Conservation (phyloP, 2,888 invertebrate genomes). For the Chironomus riparius region DNA sequence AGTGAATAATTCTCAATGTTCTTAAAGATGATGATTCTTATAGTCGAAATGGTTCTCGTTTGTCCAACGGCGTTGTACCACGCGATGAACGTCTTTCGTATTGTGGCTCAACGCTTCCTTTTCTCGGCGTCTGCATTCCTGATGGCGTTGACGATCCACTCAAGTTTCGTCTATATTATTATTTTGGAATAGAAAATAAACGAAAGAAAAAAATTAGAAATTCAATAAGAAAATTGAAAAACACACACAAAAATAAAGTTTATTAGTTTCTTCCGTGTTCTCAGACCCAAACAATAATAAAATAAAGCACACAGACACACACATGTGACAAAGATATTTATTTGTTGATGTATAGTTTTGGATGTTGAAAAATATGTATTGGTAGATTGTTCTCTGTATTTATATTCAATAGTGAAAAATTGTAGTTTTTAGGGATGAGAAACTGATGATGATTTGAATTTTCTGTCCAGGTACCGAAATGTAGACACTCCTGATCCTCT, state of each 20-base stretch:
- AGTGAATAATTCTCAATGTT: background rate
- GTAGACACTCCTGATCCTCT: too few species aligned
- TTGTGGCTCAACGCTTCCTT: constrained; percentile 38
- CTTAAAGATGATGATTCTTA: constrained; percentile 39
- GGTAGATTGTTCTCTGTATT: too few species aligned
- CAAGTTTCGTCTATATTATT: constrained; percentile 36
- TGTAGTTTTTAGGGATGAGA: too few species aligned
- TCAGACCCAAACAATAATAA: background rate
- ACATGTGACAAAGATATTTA: too few species aligned
- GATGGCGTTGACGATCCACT: constrained; percentile 43
- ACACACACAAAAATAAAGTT: too few species aligned
- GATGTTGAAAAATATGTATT: too few species aligned
- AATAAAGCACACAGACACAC: background rate
- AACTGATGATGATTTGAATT: too few species aligned
- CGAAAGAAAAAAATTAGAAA: background rate
- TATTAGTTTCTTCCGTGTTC: too few species aligned
- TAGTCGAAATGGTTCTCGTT: constrained; percentile 65
- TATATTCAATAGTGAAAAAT: too few species aligned
- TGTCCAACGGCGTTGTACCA: constrained; percentile 41
- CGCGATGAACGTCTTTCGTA: constrained; percentile 39
- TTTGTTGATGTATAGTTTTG: too few species aligned
- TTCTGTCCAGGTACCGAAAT: too few species aligned
- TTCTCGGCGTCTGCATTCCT: constrained; percentile 41
- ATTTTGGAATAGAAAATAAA: too few species aligned
- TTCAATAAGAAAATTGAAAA: background rate